Base-by-base conservation (phyloP, 2,888 invertebrate genomes). In the Ectobius pallidus region DNA sequence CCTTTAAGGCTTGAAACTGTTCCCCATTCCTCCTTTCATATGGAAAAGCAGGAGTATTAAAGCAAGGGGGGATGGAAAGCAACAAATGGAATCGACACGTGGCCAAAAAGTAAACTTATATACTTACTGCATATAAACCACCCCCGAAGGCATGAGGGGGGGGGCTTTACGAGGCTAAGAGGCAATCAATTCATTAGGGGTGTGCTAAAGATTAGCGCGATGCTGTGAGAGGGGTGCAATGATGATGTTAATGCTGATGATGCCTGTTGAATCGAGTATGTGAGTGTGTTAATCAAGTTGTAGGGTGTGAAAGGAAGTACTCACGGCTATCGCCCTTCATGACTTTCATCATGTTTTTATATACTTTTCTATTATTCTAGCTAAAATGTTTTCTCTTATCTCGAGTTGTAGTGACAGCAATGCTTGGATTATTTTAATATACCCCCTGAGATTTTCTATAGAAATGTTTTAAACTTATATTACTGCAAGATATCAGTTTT, bases 101-200 rank as follows among this genome's bases (percentile, higher is more conserved):
- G 74, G 74, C 74, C 69, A 39, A 74, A 74, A 74, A 74, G 68
- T 68, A 67, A 69, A 71, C 71, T 62, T 46, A 55, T 67, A 58
- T 58, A 49, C 61, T 55, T 55, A 62, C 27, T 27, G 3, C 67
- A 52, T 18, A 52, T 18, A 22, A 55, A 16, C 22, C 25, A 69
- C 32, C 65, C 71, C 72, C 49, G 6, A 39, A 34, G 65, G 49
- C 58, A 18, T 32, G 52, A 44, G 61, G 58, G 9, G n/a, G 42
- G 42, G 42, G 32, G 55, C 20, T 30, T 46, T 39, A 44, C 32
- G 70, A 52, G 52, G 49, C 70, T 70, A 71, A 73, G 69, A 49
- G 71, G 72, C 74, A 74, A 74, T 74, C 72, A 72, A 68, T 74
- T 74, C 74, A 74, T 74, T 72, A 74, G 58, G 68, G 70, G 55